A percentile compares a stretch with the other conserved stretches of the same genome.
These are phyloP conservation scores for Chiridota heheva DNA, from an alignment of 35 echinoderm and acorn worm genomes.

Conservation along the genomic window DNA sequence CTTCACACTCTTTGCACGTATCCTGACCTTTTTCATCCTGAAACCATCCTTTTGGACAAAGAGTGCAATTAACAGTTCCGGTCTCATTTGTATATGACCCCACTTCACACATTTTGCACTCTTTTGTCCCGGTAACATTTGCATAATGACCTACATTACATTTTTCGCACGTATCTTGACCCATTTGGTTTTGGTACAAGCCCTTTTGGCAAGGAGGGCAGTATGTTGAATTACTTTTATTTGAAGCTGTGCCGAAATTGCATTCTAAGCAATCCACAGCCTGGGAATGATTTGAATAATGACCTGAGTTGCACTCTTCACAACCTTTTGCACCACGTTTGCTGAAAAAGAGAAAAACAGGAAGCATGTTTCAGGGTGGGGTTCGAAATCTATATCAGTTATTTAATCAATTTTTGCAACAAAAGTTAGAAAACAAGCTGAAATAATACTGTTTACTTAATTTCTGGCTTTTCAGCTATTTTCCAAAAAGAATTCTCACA, in stretches of 20 bases:
- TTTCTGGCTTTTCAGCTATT: neutral
- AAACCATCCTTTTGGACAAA: slow-evolving; percentile 28
- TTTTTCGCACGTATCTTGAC: neutral
- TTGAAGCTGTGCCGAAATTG: slow-evolving; percentile 12
- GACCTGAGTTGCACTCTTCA: slow-evolving; percentile 2
- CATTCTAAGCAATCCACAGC: slow-evolving; percentile 18
- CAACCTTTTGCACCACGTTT: slow-evolving; percentile 7
- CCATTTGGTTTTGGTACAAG: slow-evolving; percentile 7
- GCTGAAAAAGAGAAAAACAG: slow-evolving; percentile 3
- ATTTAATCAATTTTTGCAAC: neutral
- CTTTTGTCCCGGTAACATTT: neutral
- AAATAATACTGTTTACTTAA: neutral
- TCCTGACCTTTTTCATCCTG: slow-evolving; percentile 13
- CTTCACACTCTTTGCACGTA: slow-evolving; percentile 12
- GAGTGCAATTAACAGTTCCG: slow-evolving; percentile 34
- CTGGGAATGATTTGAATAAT: slow-evolving; percentile 34
- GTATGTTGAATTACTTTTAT: slow-evolving; percentile 14
- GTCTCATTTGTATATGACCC: slow-evolving; percentile 32
- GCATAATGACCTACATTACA: slow-evolving; percentile 47
- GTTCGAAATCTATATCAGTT: neutral
- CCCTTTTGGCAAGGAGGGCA: slow-evolving; percentile 23
- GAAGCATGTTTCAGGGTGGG: neutral
- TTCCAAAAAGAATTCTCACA: neutral
- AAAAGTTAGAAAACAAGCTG: neutral
- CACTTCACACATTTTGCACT: slow-evolving; percentile 22